Conservation (phyloP, 2,888 invertebrate species). For the Flexamia atlantica region DNA sequence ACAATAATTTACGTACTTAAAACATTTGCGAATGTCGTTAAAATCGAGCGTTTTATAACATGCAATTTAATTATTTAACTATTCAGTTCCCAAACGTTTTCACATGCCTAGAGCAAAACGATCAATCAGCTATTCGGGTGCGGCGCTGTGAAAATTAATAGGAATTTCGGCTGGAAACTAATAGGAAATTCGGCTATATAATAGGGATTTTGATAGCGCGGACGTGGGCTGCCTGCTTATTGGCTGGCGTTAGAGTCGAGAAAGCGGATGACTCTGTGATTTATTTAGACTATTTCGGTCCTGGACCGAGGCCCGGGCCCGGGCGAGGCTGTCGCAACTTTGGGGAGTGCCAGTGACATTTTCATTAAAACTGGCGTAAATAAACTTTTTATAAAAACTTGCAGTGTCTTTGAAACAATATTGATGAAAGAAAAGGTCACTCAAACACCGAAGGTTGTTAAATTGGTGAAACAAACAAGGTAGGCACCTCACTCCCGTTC, state of each 20-base stretch:
- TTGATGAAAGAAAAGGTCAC: no score
- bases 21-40: no score
- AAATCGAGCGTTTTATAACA: no score
- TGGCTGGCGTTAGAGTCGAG: neutral
- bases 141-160: neutral
- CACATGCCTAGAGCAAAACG: neutral
- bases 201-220: neutral
- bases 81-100: neutral
- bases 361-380: neutral
- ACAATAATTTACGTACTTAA: no score
- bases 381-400: neutral
- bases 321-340: neutral
- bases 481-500: no score
- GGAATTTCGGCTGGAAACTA: neutral
- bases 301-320: constrained; percentile 7
- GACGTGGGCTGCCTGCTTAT: neutral
- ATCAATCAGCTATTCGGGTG: neutral
- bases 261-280: neutral
- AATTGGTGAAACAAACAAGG: no score
- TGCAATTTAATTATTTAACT: no score
- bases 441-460: no score
- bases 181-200: neutral
- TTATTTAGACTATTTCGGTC: constrained; percentile 1
- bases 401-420: no score
- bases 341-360: neutral